Evolutionary conservation across 2,797 vertebrate genomes (phyloP), one percentile per base, ranked within the genome.

Genomic region (Oceanodroma leucorhoa): DNA sequence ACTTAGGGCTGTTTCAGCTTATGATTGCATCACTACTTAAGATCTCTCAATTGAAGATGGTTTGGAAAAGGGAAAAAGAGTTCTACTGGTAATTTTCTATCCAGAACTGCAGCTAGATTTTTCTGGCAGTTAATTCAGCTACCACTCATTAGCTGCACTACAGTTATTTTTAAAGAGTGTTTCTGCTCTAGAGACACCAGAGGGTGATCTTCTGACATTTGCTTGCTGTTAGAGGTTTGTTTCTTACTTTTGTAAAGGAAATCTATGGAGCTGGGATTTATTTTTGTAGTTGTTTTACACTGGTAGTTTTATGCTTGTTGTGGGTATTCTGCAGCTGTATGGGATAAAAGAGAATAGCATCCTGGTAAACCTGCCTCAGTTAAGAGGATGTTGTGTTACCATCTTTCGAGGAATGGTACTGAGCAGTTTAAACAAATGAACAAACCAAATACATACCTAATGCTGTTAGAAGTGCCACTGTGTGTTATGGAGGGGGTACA

Each of bases 121-220:
- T 92, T 85, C 51, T 92, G 81, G 24, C 34, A 40, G 24, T 84
- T 81, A 71, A 43, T 65, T 94, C 64, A 82, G 34, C 55, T 90
- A 20, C 48, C 40, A 18, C 23, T 90, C 21, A 66, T 46, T 86
- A 73, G 79, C 26, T 82, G 38, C 29, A 9, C 12, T 71, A 10
- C 18, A 29, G 17, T 70, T 93, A 50, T 46, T 90, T 89, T 89
- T 53, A 80, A 69, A 55, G 75, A 90, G n/a, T 62, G 43, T 79
- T 94, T 95, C 77, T 95, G 65, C 36, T 91, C 13, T 91, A 50
- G 48, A 87, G 34, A 67, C 73, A 76, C 26, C 40, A 90, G 90
- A 93, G 70, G 48, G 55, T 75, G 76, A 61, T 92, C 18, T 57
- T 87, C 26, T 62, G 53, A 86, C 6, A 1, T 21, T 45, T 70